Base-by-base conservation (phyloP, 2,113 vertebrate species). In the Hemibagrus wyckioides region DNA sequence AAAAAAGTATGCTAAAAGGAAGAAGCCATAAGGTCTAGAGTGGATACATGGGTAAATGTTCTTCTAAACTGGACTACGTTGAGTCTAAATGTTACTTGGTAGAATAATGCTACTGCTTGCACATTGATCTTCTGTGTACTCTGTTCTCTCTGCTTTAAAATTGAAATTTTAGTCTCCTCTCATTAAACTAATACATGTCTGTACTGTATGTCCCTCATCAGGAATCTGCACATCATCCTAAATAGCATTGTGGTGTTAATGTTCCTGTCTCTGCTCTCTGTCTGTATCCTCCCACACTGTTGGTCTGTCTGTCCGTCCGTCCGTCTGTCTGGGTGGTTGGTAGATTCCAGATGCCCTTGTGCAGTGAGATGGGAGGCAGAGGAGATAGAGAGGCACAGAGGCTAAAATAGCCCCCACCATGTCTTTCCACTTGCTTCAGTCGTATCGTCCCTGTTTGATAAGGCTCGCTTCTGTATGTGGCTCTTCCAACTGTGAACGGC, bases 271-370 rank as follows among this genome's bases (percentile, higher is more conserved):
- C 56, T 87, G 13, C 59, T 87, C 25, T 88, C 63, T 85, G 63
- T 44, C 59, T 69, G 41, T 81, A 59, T 81, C 21, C 54, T 39
- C 79, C 14, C 79, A 81, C 56, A 1, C 33, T 36, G 79, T 80
- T 76, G 63, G 79, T 69, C 65, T 86, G 80, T 71, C 76, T 41
- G 82, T 77, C 41, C 48, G 61, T 56, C 59, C 80, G 56, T 39
- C 80, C 83, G 84, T 86, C 54, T 88, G 87, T 83, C 80, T 88
- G 25, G 80, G 82, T 59, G 85, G 88, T 85, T 91, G 89, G 87
- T 90, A 87, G 41, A 61, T 80, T 52, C 82, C 86, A 87, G 82
- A 30, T 87, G 75, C 84, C 82, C 81, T 81, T 81, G 33, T 77
- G 80, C 86, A 88, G 73, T 87, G 85, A 89, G 65, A 73, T 91